Percentiles rank a stretch among this genome's conserved stretches.
These are phyloP conservation scores for Puma concolor DNA, from an alignment of 2,113 vertebrate genomes.

Conservation along the genomic window DNA sequence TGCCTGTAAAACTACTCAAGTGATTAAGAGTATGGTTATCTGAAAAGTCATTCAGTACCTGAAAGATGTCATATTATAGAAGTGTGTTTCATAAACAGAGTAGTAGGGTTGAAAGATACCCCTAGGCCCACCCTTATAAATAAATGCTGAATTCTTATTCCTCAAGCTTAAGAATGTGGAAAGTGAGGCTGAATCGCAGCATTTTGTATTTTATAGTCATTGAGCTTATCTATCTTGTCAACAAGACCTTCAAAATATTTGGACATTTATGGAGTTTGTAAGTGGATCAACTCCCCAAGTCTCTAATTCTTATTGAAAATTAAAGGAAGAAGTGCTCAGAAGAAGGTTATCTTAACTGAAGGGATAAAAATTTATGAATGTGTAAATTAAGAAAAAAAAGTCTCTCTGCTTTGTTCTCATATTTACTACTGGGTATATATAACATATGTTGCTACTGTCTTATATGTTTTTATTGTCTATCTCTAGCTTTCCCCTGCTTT, in stretches of 20 bases:
- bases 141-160: conserved; percentile 17
- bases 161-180: neutral
- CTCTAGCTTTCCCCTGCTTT: neutral
- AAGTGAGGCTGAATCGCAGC: conserved; percentile 15
- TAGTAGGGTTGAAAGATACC: conserved; percentile 6
- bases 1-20: neutral
- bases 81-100: neutral
- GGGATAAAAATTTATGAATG: neutral
- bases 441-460: neutral
- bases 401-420: neutral
- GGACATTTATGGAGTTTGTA: neutral
- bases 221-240: neutral
- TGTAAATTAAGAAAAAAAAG: neutral
- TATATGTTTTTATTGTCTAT: neutral
- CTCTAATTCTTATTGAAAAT: neutral
- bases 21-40: neutral
- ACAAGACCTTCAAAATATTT: neutral
- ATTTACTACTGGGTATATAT: neutral
- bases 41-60: neutral
- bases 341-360: neutral
- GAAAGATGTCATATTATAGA: neutral
- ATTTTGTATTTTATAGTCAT: neutral
- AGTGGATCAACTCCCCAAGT: neutral
- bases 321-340: neutral
- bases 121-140: neutral